Evolutionary conservation across 2,113 vertebrate species (phyloP), one percentile per base, ranked within the genome.

Genomic region (Peucedramus taeniatus): DNA sequence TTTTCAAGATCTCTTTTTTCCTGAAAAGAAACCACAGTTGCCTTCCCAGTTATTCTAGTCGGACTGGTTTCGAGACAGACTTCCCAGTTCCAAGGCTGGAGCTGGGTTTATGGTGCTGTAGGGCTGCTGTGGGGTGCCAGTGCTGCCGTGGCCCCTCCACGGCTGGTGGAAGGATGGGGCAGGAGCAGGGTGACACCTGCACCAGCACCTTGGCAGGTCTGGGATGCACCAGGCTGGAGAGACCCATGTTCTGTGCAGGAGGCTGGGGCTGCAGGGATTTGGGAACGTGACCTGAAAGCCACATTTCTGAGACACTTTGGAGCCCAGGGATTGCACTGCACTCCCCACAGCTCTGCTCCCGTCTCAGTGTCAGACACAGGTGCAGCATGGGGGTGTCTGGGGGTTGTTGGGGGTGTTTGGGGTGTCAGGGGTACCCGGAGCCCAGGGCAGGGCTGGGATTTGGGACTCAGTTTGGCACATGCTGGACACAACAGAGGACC

Each of bases 11-110:
- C 70, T 76, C 78, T 84, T 93, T 89, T 94, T 96, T 95, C 96
- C 95, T 97, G 95, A 97, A 97, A 97, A 96, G 95, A 97, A 95
- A 96, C 92, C 89, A 72, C 92, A 85, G 94, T 93, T 95, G 92
- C 92, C 90, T 85, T 96, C 96, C 96, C 92, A 96, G 96, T 97
- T 95, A 89, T 95, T 97, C 96, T 91, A 81, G 96, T 97, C 78
- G 0, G 78, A 97, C 95, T 94, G 95, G 96, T 97, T 97, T 96
- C 24, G 8, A 91, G 92, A 94, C 56, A 81, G 84, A 59, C 90
- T 96, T 89, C 95, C 93, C 93, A 94, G 92, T 91, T 87, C 59
- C 3, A 70, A 70, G 71, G 72, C 77, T 75, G 77, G 81, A 89
- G 56, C 65, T 14, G 56, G 87, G 64, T 40, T 83, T n/a, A n/a